A percentile compares a stretch with the other conserved stretches of the same genome.
Conservation (phyloP, 2,888 invertebrate genomes). For the Xestia rhomboidea region DNA sequence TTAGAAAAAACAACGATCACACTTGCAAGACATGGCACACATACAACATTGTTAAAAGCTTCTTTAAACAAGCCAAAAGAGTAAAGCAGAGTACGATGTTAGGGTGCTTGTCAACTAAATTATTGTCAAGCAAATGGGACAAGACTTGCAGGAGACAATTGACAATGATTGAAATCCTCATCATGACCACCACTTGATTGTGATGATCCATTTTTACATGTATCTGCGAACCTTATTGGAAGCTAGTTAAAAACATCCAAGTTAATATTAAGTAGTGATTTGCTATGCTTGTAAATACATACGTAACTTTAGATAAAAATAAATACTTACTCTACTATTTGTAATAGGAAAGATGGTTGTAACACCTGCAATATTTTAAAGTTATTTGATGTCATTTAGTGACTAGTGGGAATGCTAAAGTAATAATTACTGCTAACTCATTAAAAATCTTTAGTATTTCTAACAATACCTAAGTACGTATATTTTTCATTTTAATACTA, state of each 20-base stretch:
- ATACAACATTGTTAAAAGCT: slow-evolving; percentile 8
- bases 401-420: slow-evolving; percentile 53
- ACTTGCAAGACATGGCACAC: slow-evolving; percentile 23
- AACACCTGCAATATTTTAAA: slow-evolving; percentile 11
- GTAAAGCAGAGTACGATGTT: background rate
- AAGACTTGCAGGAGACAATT: background rate
- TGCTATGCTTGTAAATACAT: background rate
- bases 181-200: background rate
- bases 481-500: slow-evolving; percentile 26
- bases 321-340: slow-evolving; percentile 22
- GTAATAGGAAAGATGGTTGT: slow-evolving; percentile 1
- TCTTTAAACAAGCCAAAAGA: background rate
- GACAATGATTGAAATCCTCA: background rate
- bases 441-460: slow-evolving; percentile 30
- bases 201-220: background rate
- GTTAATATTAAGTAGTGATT: background rate
- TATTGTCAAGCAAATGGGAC: background rate
- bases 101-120: background rate
- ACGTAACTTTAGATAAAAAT: slow-evolving; percentile 8
- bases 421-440: slow-evolving; percentile 32
- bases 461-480: slow-evolving; percentile 45
- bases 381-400: slow-evolving; percentile 35
- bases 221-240: background rate
- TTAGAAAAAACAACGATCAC: slow-evolving; percentile 20
- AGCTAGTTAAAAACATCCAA: background rate